phyloP scores from a whole-genome alignment of 2,113 vertebrate species.

The Lontra canadensis region DNA sequence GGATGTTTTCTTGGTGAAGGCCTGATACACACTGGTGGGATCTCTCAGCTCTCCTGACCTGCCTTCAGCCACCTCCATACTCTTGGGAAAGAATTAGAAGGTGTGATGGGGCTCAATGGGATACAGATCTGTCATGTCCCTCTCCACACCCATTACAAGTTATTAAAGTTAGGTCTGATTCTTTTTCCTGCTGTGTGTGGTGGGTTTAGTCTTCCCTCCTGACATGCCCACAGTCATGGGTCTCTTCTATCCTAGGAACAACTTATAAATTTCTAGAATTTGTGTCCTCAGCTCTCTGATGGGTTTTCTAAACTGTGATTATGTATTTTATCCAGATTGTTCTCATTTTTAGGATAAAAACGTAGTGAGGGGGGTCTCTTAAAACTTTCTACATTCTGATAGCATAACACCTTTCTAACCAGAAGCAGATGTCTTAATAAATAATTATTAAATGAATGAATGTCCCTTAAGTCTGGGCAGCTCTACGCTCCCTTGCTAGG shows the following conservation, averaged over 20 bases:
- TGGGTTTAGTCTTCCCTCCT: background rate
- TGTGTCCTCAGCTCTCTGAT: background rate
- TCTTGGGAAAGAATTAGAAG: background rate
- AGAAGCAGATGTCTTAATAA: slow-evolving; percentile 38
- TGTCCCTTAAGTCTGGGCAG: background rate
- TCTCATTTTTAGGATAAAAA: background rate
- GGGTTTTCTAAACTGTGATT: background rate
- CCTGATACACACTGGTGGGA: fast-evolving
- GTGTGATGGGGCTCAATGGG: fast-evolving
- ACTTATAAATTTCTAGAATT: background rate
- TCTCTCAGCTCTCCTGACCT: background rate
- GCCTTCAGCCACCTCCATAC: background rate
- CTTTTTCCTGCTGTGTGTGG: background rate
- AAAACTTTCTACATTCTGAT: background rate
- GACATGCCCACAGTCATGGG: fast-evolving
- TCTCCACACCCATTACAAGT: background rate
- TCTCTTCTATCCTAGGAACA: background rate
- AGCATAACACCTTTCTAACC: background rate
- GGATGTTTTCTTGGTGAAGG: background rate
- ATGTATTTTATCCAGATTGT: background rate
- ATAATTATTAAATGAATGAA: background rate
- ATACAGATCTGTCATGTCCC: background rate
- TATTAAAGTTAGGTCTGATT: background rate
- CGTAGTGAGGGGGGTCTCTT: background rate
- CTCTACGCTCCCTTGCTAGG: background rate